Conservation (phyloP, 2,888 invertebrate species). For the Epinotia nisella region DNA sequence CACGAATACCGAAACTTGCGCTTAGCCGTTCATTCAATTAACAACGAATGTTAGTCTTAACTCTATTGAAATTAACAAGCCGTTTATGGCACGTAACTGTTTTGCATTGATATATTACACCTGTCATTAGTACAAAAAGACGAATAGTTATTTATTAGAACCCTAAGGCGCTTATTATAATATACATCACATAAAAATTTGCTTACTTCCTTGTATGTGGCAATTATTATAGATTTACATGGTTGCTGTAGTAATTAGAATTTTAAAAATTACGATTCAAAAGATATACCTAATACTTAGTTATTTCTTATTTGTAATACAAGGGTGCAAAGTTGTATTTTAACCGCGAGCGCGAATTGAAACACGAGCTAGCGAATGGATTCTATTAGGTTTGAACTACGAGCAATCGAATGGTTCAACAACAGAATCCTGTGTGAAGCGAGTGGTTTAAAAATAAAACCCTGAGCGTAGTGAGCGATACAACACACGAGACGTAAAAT, state of each 20-base stretch:
- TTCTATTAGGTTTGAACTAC: too few species aligned
- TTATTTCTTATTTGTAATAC: too few species aligned
- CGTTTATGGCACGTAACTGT: constrained; percentile 53
- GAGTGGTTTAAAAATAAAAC: too few species aligned
- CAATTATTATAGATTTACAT: constrained; percentile 26
- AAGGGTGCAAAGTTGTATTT: too few species aligned
- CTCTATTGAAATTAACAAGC: constrained; percentile 65
- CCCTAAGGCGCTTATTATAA: constrained; percentile 47
- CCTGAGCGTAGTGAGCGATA: too few species aligned
- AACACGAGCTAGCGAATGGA: too few species aligned
- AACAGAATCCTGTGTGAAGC: too few species aligned
- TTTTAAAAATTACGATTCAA: neutral
- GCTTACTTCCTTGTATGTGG: constrained; percentile 18
- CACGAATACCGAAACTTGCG: constrained; percentile 78
- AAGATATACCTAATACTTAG: too few species aligned
- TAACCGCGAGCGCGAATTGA: too few species aligned
- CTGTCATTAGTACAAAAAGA: constrained; percentile 53
- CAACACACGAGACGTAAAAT: too few species aligned
- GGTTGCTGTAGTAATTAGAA: neutral
- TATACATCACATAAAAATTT: constrained; percentile 19
- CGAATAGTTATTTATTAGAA: constrained; percentile 49
- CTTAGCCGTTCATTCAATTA: constrained; percentile 72
- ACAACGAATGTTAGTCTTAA: constrained; percentile 63
- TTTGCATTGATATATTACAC: constrained; percentile 54
- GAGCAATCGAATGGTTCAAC: too few species aligned